phyloP scores from a whole-genome alignment of 2,888 invertebrate species.

The Synanthedon myopaeformis region DNA sequence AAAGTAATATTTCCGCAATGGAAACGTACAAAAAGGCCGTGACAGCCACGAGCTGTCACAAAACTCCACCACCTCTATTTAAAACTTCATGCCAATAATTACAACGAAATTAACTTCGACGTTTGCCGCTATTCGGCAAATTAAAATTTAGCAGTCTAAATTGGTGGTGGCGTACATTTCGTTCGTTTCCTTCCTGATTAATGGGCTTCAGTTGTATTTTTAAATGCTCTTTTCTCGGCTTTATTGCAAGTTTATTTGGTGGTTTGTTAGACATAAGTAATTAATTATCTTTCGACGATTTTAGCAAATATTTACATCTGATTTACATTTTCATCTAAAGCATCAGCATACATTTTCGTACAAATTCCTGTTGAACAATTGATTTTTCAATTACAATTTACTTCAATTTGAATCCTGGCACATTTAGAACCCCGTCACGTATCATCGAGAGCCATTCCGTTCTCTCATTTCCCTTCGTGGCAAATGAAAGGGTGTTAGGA shows the following conservation, averaged over 20 bases:
- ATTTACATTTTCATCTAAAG: not conserved
- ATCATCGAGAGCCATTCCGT: constrained; percentile 5
- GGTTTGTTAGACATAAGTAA: no score
- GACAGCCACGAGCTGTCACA: constrained; percentile 37
- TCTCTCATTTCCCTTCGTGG: constrained; percentile 6
- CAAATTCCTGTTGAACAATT: not conserved
- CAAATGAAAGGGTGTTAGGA: constrained; percentile 3
- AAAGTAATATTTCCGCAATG: constrained; percentile 8
- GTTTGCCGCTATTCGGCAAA: constrained; percentile 18
- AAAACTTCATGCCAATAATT: constrained; percentile 21
- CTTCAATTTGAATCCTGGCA: constrained; percentile 1
- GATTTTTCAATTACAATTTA: constrained; percentile 4
- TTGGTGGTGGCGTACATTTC: not conserved
- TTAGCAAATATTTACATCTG: not conserved
- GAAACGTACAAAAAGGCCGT: constrained; percentile 19
- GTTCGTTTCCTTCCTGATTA: not conserved
- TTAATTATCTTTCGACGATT: no score
- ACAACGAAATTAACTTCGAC: constrained; percentile 21
- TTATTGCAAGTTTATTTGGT: no score
- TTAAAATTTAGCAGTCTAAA: constrained; percentile 5
- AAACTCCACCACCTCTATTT: constrained; percentile 6
- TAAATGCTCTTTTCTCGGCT: not conserved
- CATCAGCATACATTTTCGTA: not conserved
- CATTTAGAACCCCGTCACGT: constrained; percentile 5
- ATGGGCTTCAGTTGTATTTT: not conserved